Evolutionary conservation across 2,797 vertebrate genomes (phyloP).

Genomic region (Sandelia bainsii): DNA sequence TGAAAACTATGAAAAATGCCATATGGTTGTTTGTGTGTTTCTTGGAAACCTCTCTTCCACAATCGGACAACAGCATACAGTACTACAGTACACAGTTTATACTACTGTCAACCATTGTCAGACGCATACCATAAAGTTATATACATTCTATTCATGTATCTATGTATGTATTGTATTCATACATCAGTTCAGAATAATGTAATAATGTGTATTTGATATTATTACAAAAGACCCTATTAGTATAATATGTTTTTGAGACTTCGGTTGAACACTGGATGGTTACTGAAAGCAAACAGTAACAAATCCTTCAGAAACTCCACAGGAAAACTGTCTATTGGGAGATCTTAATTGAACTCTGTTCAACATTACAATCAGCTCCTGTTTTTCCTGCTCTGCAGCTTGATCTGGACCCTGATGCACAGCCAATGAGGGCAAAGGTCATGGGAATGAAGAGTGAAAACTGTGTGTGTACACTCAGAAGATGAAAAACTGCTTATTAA

Average conservation of each 20-base stretch:
- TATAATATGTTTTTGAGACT: neutral
- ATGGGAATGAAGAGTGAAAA: constrained; percentile 64
- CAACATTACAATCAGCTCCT: constrained; percentile 23
- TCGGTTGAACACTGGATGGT: neutral
- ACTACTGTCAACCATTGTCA: neutral
- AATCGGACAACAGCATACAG: constrained; percentile 75
- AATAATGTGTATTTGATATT: no score
- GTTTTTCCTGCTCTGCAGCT: constrained; percentile 16
- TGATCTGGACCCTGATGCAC: constrained; percentile 42
- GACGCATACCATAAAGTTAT: neutral
- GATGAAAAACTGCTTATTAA: constrained; percentile 24
- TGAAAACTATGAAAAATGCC: constrained; percentile 87
- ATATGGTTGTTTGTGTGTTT: constrained; percentile 91
- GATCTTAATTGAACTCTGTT: constrained; percentile 13
- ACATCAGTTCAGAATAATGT: neutral
- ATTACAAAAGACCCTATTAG: no score
- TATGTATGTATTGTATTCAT: no score
- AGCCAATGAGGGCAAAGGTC: constrained; percentile 54
- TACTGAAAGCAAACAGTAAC: neutral
- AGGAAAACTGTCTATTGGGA: neutral
- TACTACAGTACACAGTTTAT: no score
- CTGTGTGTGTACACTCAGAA: constrained; percentile 20
- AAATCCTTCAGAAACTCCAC: neutral
- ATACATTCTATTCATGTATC: fast-evolving
- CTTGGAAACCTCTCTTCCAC: constrained; percentile 87